These are phyloP conservation scores for Anabacerthia variegaticeps DNA, from an alignment of 2,797 vertebrate genomes.

Conservation along the genomic window DNA sequence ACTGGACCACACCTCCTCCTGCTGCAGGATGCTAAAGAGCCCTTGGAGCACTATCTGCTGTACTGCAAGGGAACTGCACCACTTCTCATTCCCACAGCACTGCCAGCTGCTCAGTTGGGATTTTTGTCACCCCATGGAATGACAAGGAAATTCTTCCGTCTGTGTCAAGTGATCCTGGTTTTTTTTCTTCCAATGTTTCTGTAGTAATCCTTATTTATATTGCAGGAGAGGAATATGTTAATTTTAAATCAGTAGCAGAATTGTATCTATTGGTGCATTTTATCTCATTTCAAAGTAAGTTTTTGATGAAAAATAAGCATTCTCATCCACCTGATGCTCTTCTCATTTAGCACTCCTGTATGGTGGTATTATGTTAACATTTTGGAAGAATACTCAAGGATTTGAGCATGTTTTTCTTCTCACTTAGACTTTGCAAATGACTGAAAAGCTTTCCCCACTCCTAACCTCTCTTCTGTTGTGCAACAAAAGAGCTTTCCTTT, in stretches of 20 bases:
- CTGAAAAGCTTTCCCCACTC: slow-evolving; percentile 69
- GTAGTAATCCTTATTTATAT: background rate
- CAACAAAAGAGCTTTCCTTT: slow-evolving; percentile 59
- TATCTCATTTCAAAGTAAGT: background rate
- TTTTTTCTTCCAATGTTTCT: background rate
- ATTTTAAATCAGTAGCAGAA: background rate
- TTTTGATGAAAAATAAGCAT: slow-evolving; percentile 12
- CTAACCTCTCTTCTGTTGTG: slow-evolving; percentile 60
- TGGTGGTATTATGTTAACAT: slow-evolving; percentile 8
- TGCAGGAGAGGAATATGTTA: background rate
- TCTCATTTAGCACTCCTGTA: background rate
- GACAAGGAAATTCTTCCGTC: background rate
- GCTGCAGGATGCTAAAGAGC: slow-evolving; percentile 49
- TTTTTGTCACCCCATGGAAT: background rate
- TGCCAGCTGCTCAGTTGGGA: background rate
- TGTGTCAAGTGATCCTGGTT: background rate
- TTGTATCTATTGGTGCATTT: background rate
- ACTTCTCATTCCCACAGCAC: background rate
- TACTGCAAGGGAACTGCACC: slow-evolving; percentile 54
- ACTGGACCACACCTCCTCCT: slow-evolving; percentile 50
- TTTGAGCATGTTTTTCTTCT: slow-evolving; percentile 70
- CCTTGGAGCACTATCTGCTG: slow-evolving; percentile 59
- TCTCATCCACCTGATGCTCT: slow-evolving; percentile 7
- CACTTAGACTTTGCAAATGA: slow-evolving; percentile 65
- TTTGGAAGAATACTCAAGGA: slow-evolving; percentile 34